Base-by-base conservation (phyloP, 2,797 vertebrate genomes). In the Manis crassicaudata region DNA sequence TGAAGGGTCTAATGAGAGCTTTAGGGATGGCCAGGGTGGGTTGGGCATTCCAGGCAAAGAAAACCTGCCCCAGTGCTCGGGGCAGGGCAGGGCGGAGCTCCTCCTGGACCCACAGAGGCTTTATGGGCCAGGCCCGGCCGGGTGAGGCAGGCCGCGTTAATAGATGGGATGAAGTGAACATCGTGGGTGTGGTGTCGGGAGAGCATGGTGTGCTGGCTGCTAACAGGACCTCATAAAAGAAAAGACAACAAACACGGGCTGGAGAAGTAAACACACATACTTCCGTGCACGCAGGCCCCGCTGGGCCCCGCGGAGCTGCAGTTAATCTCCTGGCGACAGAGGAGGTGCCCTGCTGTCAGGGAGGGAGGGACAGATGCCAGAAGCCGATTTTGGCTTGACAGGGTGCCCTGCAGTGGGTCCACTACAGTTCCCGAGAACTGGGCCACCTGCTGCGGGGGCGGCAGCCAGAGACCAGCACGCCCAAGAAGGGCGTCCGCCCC, bases 291-390 rank as follows among this genome's bases (percentile, higher is more conserved):
- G 0, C 2, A 21, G 68, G 75, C 52, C 20, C 80, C 4, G 9
- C 67, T 25, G 10, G 72, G 13, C 80, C 81, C 72, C 6, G 65
- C 46, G 75, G 63, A 80, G 54, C 91, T 40, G 72, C 68, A 90
- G 60, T 46, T 92, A 62, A 94, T 88, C 92, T 88, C 81, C 21
- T 60, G 82, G 90, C 0, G 18, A 40, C 65, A 52, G 37, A 63
- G 37, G 79, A 93, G 35, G 60, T 29, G 60, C 63, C 10, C 37
- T 82, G 67, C 37, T 91, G 75, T 85, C 82, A 60, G 68, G 23
- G 68, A 76, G 54, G 32, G 21, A 77, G 12, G 40, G 72, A 43
- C 62, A 84, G 60, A 70, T 90, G 88, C 72, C 82, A 80, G 82
- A 52, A 70, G 8, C 23, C 92, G 93, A 81, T 67, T 37, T 29